A percentile compares a stretch with the other conserved stretches of the same genome.
phyloP scores from a whole-genome alignment of 2,888 invertebrate genomes.

The Stenoptilia bipunctidactyla region DNA sequence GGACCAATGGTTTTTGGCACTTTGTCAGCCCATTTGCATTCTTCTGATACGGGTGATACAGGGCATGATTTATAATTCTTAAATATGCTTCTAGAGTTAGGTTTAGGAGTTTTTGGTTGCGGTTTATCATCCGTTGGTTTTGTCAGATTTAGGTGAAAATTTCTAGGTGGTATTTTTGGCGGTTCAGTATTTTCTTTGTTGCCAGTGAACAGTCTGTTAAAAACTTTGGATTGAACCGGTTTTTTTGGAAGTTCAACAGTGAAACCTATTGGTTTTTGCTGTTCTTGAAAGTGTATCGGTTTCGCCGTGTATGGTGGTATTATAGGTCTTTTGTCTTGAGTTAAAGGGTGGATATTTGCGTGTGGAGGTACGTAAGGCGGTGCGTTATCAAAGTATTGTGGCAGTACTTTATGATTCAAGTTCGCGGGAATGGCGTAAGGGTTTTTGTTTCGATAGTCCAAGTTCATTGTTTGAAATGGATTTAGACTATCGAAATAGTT shows the following conservation, averaged over 20 bases:
- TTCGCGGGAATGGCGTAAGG: conserved; percentile 67
- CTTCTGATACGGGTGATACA: conserved; percentile 86
- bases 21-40: conserved; percentile 75
- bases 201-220: conserved; percentile 47
- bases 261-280: conserved; percentile 39
- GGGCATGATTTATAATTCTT: conserved; percentile 83
- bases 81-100: conserved; percentile 65
- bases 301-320: conserved; percentile 33
- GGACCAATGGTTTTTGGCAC: conserved; percentile 33
- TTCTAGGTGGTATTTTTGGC: conserved; percentile 38
- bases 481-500: conserved; percentile 61
- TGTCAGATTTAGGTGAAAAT: conserved; percentile 49
- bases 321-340: conserved; percentile 27
- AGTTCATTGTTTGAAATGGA: conserved; percentile 33
- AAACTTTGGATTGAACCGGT: conserved; percentile 50
- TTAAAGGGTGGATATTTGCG: conserved; percentile 28
- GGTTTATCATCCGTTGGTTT: conserved; percentile 39
- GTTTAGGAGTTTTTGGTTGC: conserved; percentile 38
- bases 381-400: conserved; percentile 39
- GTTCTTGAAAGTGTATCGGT: conserved; percentile 46
- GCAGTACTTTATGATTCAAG: conserved; percentile 46
- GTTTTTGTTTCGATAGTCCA: conserved; percentile 55
- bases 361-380: conserved; percentile 58
- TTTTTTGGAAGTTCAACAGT: conserved; percentile 46
- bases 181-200: conserved; percentile 31